phyloP scores from a whole-genome alignment of 35 echinoderm and acorn worm species.

The Diadema setosum region DNA sequence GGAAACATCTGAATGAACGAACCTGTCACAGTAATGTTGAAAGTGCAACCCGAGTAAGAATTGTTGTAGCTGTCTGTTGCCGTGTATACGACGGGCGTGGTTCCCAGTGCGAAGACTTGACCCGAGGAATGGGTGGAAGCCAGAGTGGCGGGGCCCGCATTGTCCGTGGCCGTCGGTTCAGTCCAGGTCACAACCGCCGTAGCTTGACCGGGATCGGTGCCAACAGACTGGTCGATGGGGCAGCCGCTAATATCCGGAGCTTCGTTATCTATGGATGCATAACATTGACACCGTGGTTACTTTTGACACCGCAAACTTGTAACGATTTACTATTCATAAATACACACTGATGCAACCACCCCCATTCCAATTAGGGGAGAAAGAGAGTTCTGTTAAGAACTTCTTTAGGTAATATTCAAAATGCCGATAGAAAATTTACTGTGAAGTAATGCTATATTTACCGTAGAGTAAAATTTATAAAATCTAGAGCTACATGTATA shows the following conservation, averaged over 20 bases:
- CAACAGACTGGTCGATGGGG: background rate
- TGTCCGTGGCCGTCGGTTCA: slow-evolving; percentile 10
- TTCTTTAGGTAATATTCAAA: no score
- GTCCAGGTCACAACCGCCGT: background rate
- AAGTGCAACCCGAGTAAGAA: background rate
- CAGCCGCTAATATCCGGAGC: background rate
- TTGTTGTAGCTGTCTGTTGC: slow-evolving; percentile 5
- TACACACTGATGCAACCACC: no score
- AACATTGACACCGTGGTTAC: no score
- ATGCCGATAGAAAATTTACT: no score
- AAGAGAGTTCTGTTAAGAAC: no score
- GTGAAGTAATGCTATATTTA: no score
- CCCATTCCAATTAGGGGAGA: no score
- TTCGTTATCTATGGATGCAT: slow-evolving; percentile 17
- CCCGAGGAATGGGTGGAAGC: background rate
- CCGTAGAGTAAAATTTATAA: no score
- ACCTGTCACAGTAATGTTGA: slow-evolving; percentile 48
- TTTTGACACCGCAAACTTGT: no score
- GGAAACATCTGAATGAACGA: background rate
- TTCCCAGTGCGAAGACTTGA: slow-evolving; percentile 11
- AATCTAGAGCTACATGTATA: no score
- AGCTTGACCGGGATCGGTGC: background rate
- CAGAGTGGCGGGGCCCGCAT: background rate
- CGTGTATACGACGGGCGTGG: slow-evolving; percentile 7
- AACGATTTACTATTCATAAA: no score